Evolutionary conservation across 2,888 invertebrate species (phyloP), one percentile per base, ranked within the genome.

Genomic region (Heteromurus nitidus): DNA sequence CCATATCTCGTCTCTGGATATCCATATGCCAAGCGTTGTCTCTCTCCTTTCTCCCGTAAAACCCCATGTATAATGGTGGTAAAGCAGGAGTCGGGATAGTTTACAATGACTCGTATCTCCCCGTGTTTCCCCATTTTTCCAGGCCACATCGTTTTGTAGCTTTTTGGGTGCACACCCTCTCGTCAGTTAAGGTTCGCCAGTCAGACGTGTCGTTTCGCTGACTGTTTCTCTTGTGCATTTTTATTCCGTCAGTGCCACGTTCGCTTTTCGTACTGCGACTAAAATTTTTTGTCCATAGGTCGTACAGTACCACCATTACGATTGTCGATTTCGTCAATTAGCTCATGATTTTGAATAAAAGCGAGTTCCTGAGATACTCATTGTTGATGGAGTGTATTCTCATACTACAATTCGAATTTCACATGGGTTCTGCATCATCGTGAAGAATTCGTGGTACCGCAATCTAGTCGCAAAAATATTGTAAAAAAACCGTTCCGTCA

Each of bases 131-230:
- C 20, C 20, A 36, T 80, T 74, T 53, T 58, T 36, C 18, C 55
- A 67, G 50, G 36, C 67, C 44, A 26, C 60, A 60, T 58, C 70
- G 31, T 36, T 55, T 58, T 69, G 44, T 62, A 31, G 65, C 44
- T 42, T 62, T 72, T 62, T 77, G 75, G 70, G 82, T 77, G 77
- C 77, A 77, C 72, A 69, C 81, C 75, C 81, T 67, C 64, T 67
- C 30, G 47, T 64, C 82, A 82, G 82, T 82, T 68, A 47, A 67
- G 58, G 47, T 67, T 77, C 73, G 50, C 65, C 70, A 73, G 24
- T 55, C 82, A 20, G 22, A 36, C 73, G 50, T 64, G 74, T 36
- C 65, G 64, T 75, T 62, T 44, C 75, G 7, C 60, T 50, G 18
- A 36, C 28, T 30, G 24, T 7, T 64, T 24, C 42, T 50, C 24